These are phyloP conservation scores for Cheirogaleus medius DNA, from an alignment of 2,113 vertebrate genomes.

Conservation along the genomic window DNA sequence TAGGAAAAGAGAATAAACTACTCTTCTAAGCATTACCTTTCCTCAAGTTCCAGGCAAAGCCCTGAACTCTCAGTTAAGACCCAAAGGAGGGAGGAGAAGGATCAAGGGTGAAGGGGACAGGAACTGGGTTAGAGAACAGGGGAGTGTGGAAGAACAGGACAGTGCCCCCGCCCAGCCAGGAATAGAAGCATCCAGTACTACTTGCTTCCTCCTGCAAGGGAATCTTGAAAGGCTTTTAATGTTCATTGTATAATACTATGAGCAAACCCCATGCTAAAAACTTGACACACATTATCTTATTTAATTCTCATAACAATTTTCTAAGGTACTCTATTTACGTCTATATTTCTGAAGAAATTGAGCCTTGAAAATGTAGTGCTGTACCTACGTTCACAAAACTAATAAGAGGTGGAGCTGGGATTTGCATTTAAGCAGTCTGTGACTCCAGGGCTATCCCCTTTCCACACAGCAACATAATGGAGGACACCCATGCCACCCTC, in stretches of 20 bases:
- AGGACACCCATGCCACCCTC: not conserved
- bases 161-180: not conserved
- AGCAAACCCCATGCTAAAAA: not conserved
- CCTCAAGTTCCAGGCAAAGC: not conserved
- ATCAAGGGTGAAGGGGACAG: not conserved
- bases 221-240: not conserved
- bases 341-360: not conserved
- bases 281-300: not conserved
- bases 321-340: not conserved
- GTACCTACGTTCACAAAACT: not conserved
- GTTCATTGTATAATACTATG: not conserved
- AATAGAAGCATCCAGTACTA: not conserved
- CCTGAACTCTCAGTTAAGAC: not conserved
- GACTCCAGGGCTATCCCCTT: not conserved
- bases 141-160: not conserved
- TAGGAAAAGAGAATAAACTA: not conserved
- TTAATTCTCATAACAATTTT: not conserved
- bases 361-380: not conserved
- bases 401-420: not conserved
- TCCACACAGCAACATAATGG: not conserved
- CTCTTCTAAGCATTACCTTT: not conserved
- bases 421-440: not conserved
- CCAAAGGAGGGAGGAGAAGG: not conserved
- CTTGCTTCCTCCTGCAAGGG: not conserved
- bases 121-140: fast-evolving